Evolutionary conservation across 2,888 invertebrate species (phyloP).

Genomic region (Heteromyza rotundicornis): DNA sequence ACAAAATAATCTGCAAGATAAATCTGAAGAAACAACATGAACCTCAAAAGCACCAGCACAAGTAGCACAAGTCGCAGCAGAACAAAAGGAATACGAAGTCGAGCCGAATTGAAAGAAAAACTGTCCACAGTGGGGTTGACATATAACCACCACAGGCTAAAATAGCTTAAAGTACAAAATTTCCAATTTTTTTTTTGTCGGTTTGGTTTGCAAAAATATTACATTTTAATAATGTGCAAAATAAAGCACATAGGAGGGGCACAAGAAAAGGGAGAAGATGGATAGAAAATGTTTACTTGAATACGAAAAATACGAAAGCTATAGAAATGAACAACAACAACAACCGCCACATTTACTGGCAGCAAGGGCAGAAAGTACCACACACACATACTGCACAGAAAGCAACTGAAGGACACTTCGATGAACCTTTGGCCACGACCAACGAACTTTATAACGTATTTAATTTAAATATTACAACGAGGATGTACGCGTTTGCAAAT

Average conservation of each 20-base stretch:
- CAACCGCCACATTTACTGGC: not conserved
- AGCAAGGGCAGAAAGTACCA: not conserved
- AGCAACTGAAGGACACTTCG: not conserved
- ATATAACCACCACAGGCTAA: not conserved
- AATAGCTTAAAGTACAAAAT: not conserved
- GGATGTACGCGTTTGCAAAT: not conserved
- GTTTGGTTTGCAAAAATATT: not conserved
- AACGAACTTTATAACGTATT: not conserved
- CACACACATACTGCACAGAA: not conserved
- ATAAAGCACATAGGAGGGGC: too few species aligned
- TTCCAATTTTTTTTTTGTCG: too few species aligned
- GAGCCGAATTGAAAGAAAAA: too few species aligned
- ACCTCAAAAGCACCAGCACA: not conserved
- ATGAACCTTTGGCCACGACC: not conserved
- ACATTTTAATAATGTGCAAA: slow-evolving; percentile 4
- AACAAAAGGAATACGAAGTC: too few species aligned
- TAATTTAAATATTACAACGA: not conserved
- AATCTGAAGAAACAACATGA: slow-evolving; percentile 1
- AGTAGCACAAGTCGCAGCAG: not conserved
- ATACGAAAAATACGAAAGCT: not conserved
- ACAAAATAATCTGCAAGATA: slow-evolving; percentile 1
- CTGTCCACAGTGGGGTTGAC: not conserved
- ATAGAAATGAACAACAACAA: not conserved
- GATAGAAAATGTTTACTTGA: too few species aligned
- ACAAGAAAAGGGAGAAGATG: too few species aligned